A percentile compares a stretch with the other conserved stretches of the same genome.
Conservation (phyloP, 2,113 vertebrate species). For the Mus spicilegus region DNA sequence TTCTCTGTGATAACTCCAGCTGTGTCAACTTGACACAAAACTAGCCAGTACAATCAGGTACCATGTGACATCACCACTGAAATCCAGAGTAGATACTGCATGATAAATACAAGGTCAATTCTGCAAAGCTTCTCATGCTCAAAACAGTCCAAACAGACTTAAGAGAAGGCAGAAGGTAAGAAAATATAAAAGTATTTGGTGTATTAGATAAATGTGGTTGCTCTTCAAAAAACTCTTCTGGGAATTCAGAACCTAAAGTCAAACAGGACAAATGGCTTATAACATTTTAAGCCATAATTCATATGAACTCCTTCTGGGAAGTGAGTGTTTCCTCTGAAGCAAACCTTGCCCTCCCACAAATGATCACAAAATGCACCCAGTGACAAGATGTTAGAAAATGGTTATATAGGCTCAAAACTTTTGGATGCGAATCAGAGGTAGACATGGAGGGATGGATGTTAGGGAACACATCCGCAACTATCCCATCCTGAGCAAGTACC, state of each 20-base stretch:
- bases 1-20: too few species aligned
- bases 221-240: background rate
- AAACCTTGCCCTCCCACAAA: background rate
- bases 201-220: background rate
- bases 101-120: background rate
- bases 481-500: background rate
- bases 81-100: background rate
- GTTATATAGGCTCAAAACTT: background rate
- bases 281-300: background rate
- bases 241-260: background rate
- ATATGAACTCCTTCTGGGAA: background rate
- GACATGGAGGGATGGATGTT: too few species aligned
- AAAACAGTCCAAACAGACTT: background rate
- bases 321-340: background rate
- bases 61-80: background rate
- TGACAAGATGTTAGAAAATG: background rate
- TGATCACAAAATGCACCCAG: background rate
- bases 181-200: background rate
- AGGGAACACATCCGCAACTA: rapidly evolving
- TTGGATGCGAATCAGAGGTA: background rate
- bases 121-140: background rate
- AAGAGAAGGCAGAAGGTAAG: background rate
- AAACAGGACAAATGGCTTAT: background rate
- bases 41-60: background rate
- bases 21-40: too few species aligned